Evolutionary conservation across 2,888 invertebrate species (phyloP), one percentile per base, ranked within the genome.

Genomic region (Oxytorus armatus): DNA sequence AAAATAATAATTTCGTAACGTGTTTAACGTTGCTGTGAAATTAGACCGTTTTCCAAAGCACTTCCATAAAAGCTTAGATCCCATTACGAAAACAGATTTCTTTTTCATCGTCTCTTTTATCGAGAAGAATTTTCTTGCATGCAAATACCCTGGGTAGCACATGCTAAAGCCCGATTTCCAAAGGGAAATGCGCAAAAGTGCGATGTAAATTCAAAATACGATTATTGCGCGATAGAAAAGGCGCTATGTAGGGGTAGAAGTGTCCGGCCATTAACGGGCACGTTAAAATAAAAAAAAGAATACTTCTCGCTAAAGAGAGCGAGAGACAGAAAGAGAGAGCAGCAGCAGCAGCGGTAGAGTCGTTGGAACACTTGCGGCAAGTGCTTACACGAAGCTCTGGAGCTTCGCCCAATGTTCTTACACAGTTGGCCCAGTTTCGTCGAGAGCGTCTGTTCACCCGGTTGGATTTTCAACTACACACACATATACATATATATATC

Each of bases 381-480:
- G 80, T 80, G 80, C 77, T 80, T 80, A 80, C 80, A 80, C 80
- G 80, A 80, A 77, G 77, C 77, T 77, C 80, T 80, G 80, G 80
- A 80, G 80, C 77, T 80, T 77, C 77, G 80, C 80, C 80, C 80
- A 80, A 80, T 80, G 80, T 80, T 80, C 77, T 77, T 80, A 77
- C 77, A 77, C 77, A 57, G 80, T 80, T 80, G 80, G 80, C 80
- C 80, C 80, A 80, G 80, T 80, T 80, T 80, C 68, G 49, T 49
- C 77, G 63, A 69, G 69, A 73, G 68, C 63, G 55, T 57, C 77
- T 73, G 69, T 77, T 80, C 77, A 74, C 69, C 65, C 77, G 73
- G 73, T 57, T 80, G 73, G 73, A 77, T 69, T 80, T 69, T 77
- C 80, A 74, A 74, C 63, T 65, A 69, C 61, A 68, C 44, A 53